Base-by-base conservation (phyloP, 2,113 vertebrate species). In the Noturus placidus region DNA sequence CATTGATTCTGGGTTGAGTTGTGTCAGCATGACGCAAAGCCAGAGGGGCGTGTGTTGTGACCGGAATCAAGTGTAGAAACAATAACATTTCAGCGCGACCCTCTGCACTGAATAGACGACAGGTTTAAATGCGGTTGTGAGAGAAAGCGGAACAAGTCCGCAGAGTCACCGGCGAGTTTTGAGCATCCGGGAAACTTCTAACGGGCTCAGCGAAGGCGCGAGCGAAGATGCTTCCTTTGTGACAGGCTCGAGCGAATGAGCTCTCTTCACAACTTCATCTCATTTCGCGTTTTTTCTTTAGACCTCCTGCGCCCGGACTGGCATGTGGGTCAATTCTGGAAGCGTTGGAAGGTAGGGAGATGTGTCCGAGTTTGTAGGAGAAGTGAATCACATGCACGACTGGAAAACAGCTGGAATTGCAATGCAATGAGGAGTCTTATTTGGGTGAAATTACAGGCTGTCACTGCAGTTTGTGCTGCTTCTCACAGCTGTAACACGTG, bases 321-420 rank as follows among this genome's bases (percentile, higher is more conserved):
- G 94, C 94, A 96, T 96, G 95, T 96, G 95, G 95, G 94, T 96
- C 93, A 94, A 91, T 90, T 93, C 94, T 90, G 95, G 93, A 93
- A 93, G 93, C 91, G 95, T 95, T 92, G 95, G 95, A 95, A 96
- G 95, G 95, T 96, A 96, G 92, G 95, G 87, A 90, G 78, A 82
- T 87, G 85, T 83, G 56, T 69, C 78, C 27, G 86, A 84, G 89
- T 84, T 90, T 92, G 87, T 88, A 72, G 19, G 70, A 83, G 46
- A 78, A 22, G 67, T 78, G 67, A 84, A 89, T 93, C 93, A 94
- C 93, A 92, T 94, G 93, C 90, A 82, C 56, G 33, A 33, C 76
- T 78, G 30, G 19, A 79, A 56, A 7, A 33, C n/a, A 19, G 78
- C 76, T 19, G 77, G 50, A 79, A 33, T 56, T 30, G 54, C 78